Evolutionary conservation across 2,113 vertebrate species (phyloP).

Genomic region (Triplophysa tibetana): DNA sequence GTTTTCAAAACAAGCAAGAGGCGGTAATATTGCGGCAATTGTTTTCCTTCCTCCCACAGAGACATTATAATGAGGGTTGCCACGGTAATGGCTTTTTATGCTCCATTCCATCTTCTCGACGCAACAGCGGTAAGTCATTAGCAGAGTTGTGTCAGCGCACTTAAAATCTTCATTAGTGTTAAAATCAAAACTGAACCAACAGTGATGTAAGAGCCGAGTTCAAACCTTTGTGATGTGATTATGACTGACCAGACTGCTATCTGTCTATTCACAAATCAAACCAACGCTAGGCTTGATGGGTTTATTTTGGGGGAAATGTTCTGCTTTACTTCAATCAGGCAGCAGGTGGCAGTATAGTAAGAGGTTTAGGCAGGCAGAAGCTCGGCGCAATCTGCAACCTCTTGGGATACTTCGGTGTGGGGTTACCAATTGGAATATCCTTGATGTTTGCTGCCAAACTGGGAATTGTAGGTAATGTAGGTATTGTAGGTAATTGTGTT

Average conservation of each 20-base stretch:
- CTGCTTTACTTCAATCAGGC: conserved; percentile 62
- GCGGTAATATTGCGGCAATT: background rate
- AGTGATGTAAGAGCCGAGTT: background rate
- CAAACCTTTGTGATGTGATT: background rate
- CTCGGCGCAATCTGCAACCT: conserved; percentile 77
- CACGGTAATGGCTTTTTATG: conserved; percentile 63
- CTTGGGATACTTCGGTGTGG: conserved; percentile 73
- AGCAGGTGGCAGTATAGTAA: conserved; percentile 70
- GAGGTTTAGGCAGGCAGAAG: conserved; percentile 82
- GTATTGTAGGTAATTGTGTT: too few species aligned
- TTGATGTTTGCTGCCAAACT: conserved; percentile 82
- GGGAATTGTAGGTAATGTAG: conserved; percentile 75
- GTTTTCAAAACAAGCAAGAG: background rate
- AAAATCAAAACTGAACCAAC: conserved; percentile 16
- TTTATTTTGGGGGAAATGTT: background rate
- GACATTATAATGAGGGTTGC: conserved; percentile 65
- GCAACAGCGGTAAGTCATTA: conserved; percentile 60
- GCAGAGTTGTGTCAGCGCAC: conserved; percentile 2
- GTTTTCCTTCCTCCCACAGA: conserved; percentile 55
- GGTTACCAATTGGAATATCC: conserved; percentile 75
- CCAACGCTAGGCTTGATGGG: background rate
- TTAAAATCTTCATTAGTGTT: conserved; percentile 7
- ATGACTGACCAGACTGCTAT: background rate
- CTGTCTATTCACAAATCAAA: background rate
- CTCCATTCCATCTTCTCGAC: conserved; percentile 67